Evolutionary conservation across 2,888 invertebrate genomes (phyloP), one percentile per base, ranked within the genome.

Genomic region (Spodoptera exigua): DNA sequence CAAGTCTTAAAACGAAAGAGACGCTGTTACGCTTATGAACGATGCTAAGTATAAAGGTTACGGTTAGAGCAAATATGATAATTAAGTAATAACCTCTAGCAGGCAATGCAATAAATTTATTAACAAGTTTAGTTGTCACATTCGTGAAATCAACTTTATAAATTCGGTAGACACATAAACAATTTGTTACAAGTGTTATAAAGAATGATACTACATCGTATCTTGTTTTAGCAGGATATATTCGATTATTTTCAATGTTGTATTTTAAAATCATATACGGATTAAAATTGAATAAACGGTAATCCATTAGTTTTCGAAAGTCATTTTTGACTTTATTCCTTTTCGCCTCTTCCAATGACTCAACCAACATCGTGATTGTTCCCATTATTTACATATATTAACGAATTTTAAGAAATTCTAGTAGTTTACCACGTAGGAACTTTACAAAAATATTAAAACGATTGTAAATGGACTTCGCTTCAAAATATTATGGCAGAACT

Each of bases 191-290:
- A 37, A 34, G 4, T 12, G 34, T 12, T 14, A 9, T 13, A n/a
- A 7, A 35, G 9, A 44, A 21, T 1, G 43, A 10, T n/a, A 63
- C 7, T 4, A 61, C 13, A 21, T 43, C 16, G 53, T 44, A 17
- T n/a, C 13, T 39, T 16, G 3, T 27, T 11, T 14, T 14, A 17
- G 63, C 44, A 16, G 44, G 53, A 44, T 44, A 43, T 36, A 60
- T 61, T 11, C 32, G 35, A 21, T 12, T 43, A 18, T 32, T n/a
- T 11, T 5, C 35, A 4, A 61, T 7, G 5, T 14, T 4, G 35
- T 40, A 59, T 35, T 59, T 59, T n/a, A 61, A 47, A 27, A 35
- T 17, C 1, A 59, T 10, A 32, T 61, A 48, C n/a, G 27, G 10
- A 27, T 43, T 17, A 0, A 60, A 35, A 7, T 27, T 17, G 2